A percentile compares a stretch with the other conserved stretches of the same genome.
phyloP scores from a whole-genome alignment of 2,888 invertebrate genomes.

The Acanthosepion pharaonis region DNA sequence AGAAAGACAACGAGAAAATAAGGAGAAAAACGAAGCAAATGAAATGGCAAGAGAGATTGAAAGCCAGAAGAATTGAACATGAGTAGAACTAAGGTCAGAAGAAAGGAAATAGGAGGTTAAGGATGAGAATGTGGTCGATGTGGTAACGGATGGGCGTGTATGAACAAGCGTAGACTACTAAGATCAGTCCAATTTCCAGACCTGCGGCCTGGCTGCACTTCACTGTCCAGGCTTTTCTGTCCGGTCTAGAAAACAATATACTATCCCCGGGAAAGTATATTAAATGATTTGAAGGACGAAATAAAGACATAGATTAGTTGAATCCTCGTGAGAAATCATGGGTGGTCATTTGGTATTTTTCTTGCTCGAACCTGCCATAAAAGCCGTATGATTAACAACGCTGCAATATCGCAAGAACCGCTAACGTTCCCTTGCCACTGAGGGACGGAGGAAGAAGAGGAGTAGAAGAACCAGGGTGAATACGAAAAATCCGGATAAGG shows the following conservation, averaged over 20 bases:
- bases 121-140: background rate
- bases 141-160: background rate
- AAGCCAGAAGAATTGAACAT: background rate
- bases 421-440: background rate
- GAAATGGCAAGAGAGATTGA: background rate
- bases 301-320: slow-evolving; percentile 12
- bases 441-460: background rate
- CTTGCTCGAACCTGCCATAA: slow-evolving; percentile 33
- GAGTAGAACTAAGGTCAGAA: background rate
- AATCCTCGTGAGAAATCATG: slow-evolving; percentile 33
- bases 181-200: background rate
- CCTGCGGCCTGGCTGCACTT: background rate
- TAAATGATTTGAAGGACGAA: slow-evolving; percentile 22
- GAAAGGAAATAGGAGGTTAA: background rate
- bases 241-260: background rate
- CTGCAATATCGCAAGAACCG: background rate
- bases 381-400: slow-evolving; percentile 33
- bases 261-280: slow-evolving; percentile 33
- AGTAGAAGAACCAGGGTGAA: background rate
- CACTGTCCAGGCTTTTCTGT: slow-evolving; percentile 33
- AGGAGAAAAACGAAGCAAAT: background rate
- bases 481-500: background rate
- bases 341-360: slow-evolving; percentile 10
- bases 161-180: background rate
- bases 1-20: background rate